A percentile compares a stretch with the other conserved stretches of the same genome.
Conservation (phyloP, 1,140 invertebrate genomes). For the Caerostris extrusa region DNA sequence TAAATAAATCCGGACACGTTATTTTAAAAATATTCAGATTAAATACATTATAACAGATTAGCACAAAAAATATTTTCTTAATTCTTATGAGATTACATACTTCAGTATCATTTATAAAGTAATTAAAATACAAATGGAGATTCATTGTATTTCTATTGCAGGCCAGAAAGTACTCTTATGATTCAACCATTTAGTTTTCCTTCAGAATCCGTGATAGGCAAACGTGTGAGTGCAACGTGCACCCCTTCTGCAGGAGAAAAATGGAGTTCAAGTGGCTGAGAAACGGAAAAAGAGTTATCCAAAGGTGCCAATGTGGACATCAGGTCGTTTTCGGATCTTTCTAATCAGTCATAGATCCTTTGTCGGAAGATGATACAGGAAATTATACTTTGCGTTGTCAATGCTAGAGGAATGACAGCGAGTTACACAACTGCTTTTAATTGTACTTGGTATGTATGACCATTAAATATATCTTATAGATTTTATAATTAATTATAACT, state of each 20-base stretch:
- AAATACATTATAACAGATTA: background rate
- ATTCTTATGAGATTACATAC: background rate
- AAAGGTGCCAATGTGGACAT: conserved; percentile 40
- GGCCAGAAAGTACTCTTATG: background rate
- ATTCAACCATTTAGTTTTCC: conserved; percentile 64
- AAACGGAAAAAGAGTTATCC: conserved; percentile 65
- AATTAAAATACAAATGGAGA: too few species aligned
- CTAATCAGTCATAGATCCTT: conserved; percentile 46
- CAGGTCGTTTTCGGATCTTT: conserved; percentile 17
- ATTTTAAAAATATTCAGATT: too few species aligned
- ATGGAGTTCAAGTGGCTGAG: conserved; percentile 74
- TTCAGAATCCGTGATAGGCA: background rate
- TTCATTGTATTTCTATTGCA: background rate
- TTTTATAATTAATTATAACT: too few species aligned
- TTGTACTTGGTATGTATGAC: too few species aligned
- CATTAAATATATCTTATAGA: too few species aligned
- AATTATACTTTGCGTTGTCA: conserved; percentile 61
- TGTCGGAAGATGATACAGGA: conserved; percentile 53
- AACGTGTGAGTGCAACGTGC: conserved; percentile 59
- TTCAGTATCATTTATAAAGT: background rate
- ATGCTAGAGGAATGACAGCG: conserved; percentile 7
- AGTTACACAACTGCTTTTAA: conserved; percentile 59
- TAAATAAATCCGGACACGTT: too few species aligned
- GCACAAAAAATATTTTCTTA: background rate
- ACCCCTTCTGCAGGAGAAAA: conserved; percentile 45